phyloP scores from a whole-genome alignment of 2,888 invertebrate genomes.

The Rhaphigaster nebulosa region DNA sequence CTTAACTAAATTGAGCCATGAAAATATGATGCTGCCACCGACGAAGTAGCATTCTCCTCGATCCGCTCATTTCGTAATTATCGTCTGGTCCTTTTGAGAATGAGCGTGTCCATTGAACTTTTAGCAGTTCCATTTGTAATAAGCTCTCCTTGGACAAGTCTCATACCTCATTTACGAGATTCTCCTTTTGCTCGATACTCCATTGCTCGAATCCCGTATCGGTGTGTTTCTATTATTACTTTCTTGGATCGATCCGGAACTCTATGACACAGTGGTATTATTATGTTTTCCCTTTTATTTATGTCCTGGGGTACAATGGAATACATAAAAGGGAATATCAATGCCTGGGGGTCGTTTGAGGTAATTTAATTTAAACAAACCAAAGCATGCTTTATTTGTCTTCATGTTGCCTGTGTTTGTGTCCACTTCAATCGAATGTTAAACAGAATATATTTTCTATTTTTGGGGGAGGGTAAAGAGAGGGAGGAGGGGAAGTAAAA shows the following conservation, averaged over 20 bases:
- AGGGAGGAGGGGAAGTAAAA: too few relatives aligned
- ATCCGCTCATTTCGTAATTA: not conserved
- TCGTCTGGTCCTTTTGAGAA: not conserved
- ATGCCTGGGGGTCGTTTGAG: not conserved
- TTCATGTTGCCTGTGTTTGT: not conserved
- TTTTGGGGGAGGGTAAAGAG: not conserved
- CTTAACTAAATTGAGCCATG: constrained; percentile 52
- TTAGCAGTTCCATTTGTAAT: constrained; percentile 19
- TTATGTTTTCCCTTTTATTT: not conserved
- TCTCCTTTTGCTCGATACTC: constrained; percentile 1
- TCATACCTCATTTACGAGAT: constrained; percentile 4
- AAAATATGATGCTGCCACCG: constrained; percentile 5
- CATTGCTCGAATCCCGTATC: not conserved
- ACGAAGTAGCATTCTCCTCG: not conserved
- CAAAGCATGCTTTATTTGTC: not conserved
- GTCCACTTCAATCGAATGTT: not conserved
- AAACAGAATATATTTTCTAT: not conserved
- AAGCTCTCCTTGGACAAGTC: not conserved
- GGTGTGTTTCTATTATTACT: not conserved
- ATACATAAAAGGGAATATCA: not conserved
- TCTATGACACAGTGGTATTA: not conserved
- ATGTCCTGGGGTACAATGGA: not conserved
- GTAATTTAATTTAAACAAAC: not conserved
- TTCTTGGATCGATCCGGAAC: not conserved
- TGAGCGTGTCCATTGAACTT: constrained; percentile 3